These are phyloP conservation scores for Stomorhina lunata DNA, from an alignment of 2,888 invertebrate species.

Conservation along the genomic window DNA sequence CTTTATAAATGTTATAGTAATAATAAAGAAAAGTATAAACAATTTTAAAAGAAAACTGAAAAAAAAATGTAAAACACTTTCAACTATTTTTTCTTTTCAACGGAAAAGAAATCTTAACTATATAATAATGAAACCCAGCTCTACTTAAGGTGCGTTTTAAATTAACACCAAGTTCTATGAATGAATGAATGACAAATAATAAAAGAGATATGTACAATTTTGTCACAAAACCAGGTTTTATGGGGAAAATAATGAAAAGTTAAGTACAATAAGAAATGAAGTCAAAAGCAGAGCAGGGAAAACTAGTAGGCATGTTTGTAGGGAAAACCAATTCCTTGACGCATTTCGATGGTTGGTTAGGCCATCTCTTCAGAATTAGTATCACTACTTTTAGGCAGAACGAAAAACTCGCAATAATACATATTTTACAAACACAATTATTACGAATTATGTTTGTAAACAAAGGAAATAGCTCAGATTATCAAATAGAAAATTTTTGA, in stretches of 20 bases:
- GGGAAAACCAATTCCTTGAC: neutral
- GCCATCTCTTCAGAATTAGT: no score
- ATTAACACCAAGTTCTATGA: conserved; percentile 35
- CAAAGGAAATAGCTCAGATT: no score
- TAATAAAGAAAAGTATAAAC: conserved; percentile 11
- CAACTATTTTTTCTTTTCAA: neutral
- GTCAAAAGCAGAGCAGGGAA: neutral
- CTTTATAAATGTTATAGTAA: conserved; percentile 12
- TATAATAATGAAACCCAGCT: neutral
- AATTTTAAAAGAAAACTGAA: no score
- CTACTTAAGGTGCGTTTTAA: conserved; percentile 49
- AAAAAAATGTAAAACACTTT: conserved; percentile 18
- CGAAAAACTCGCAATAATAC: no score
- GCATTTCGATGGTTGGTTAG: no score
- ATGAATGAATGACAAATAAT: no score
- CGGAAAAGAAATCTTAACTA: conserved; percentile 32
- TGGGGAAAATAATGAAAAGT: neutral
- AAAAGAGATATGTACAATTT: neutral
- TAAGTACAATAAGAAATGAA: conserved; percentile 6
- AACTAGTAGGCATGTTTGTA: neutral
- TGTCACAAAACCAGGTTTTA: conserved; percentile 23
- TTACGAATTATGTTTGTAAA: no score
- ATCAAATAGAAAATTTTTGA: no score
- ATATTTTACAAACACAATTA: no score
- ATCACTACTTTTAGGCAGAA: no score